Evolutionary conservation across 1,140 invertebrate genomes (phyloP), one percentile per base, ranked within the genome.

Genomic region (Meteorus sp.): DNA sequence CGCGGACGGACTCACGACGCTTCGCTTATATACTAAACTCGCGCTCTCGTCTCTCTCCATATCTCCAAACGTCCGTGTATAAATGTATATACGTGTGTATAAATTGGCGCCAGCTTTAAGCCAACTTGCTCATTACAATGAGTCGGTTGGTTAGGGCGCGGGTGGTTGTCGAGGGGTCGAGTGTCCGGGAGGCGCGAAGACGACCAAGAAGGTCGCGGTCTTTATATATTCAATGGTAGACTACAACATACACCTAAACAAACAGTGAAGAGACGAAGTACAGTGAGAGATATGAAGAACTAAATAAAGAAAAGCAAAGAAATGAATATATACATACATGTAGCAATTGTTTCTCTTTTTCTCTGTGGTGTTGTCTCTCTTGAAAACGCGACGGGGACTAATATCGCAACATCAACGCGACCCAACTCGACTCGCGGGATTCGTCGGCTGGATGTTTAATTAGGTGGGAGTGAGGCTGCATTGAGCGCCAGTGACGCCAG

Each of bases 371-470:
- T 29, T 9, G 27, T 29, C 27, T 29, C 27, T 9, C 27, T 41
- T 25, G 25, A 54, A 45, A 52, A 45, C 11, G 60, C 54, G 61
- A 57, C 63, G 66, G 65, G 68, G 64, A 74, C 73, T 79, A 79
- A 80, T 80, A 80, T 79, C 78, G 69, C 69, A 75, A 75, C 77
- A 80, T 79, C 77, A 71, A 76, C n/a, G n/a, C 69, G 74, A 67
- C 61, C 68, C 69, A 63, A 71, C 65, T 74, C 68, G 70, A 75
- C 66, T 75, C 66, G 68, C 33, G 64, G 67, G 69, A 69, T 68
- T 75, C 72, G 68, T 68, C 63, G 74, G 71, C 65, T 76, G 71
- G 75, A 79, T 79, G 77, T 79, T 80, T 80, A 80, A 80, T 80
- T 80, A 80, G 77, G 77, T 78, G 75, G 69, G 71, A 73, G 71